Base-by-base conservation (phyloP, 2,113 vertebrate genomes). In the Verasper variegatus region DNA sequence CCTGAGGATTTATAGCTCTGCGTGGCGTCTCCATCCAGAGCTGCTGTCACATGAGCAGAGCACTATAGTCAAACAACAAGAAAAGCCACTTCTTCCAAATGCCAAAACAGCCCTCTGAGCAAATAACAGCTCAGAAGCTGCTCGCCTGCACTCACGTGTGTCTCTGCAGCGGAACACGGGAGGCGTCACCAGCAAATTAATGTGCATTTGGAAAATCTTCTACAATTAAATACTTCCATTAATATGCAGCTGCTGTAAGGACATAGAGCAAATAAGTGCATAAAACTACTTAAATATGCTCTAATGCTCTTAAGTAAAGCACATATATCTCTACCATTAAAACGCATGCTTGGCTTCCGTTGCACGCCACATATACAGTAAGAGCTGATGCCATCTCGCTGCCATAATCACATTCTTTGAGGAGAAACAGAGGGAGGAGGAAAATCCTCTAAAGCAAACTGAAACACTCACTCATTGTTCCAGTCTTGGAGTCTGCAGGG, bases 41-140 rank as follows among this genome's bases (percentile, higher is more conserved):
- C 27, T 59, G 69, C 54, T 56, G 80, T 84, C 75, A 81, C 83
- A 81, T 12, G 18, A 85, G 80, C 58, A 54, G 26, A 76, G 61
- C 56, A 45, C 84, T 71, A 13, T 13, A 79, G 84, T 76, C 89
- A 88, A 89, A 92, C 90, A 86, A 85, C 90, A 86, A 85, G 85
- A 86, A 86, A 84, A 88, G 84, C 75, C 61, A 87, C 84, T 91
- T 91, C 85, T 80, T 88, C 84, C 86, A 76, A 90, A 89, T 83
- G 85, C 82, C 84, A 85, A 76, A 81, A 84, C 84, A 83, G 77
- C 74, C 85, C 78, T 90, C 74, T 51, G 74, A 91, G 84, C 86
- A 88, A 87, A 88, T 37, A 82, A 61, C 63, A 56, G 80, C 83
- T 86, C 74, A 49, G 57, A 23, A 63, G 70, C 69, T 74, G 73